A percentile compares a stretch with the other conserved stretches of the same genome.
These are phyloP conservation scores for Athetis lepigone DNA, from an alignment of 2,888 invertebrate genomes.

Conservation along the genomic window DNA sequence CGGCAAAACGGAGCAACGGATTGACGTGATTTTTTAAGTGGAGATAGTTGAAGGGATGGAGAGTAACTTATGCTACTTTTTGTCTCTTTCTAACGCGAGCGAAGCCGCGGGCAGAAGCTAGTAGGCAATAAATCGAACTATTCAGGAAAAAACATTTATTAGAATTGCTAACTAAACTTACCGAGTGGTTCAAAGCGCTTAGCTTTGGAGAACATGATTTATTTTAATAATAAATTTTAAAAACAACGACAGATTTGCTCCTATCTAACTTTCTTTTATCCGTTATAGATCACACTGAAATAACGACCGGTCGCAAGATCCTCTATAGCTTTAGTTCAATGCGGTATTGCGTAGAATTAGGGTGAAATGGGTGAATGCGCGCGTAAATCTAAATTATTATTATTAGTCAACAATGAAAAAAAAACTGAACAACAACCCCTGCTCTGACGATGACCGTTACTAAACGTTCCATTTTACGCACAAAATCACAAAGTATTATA, in stretches of 20 bases:
- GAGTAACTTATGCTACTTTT: no score
- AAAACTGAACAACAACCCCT: slow-evolving; percentile 17
- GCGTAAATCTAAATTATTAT: slow-evolving; percentile 64
- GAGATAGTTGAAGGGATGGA: no score
- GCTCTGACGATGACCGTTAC: slow-evolving; percentile 67
- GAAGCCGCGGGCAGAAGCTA: slow-evolving; percentile 62
- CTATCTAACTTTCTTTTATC: slow-evolving; percentile 14
- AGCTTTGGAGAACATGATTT: slow-evolving; percentile 86
- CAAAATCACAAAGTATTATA: no score
- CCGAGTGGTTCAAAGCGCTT: slow-evolving; percentile 84
- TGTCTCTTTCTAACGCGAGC: no score
- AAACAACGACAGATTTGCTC: slow-evolving; percentile 4
- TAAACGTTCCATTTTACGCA: slow-evolving; percentile 62
- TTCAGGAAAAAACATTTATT: not conserved
- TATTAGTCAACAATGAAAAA: slow-evolving; percentile 36
- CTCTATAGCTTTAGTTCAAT: no score
- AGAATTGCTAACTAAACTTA: slow-evolving; percentile 69
- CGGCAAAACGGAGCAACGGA: no score
- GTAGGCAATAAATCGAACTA: not conserved
- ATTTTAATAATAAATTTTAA: slow-evolving; percentile 18
- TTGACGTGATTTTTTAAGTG: no score
- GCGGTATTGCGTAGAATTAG: not conserved
- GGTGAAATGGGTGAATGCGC: slow-evolving; percentile 59
- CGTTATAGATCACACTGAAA: slow-evolving; percentile 43
- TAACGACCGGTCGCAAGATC: slow-evolving; percentile 22